These are phyloP conservation scores for Oreochromis spilurus DNA, from an alignment of 2,113 vertebrate genomes.

Conservation along the genomic window DNA sequence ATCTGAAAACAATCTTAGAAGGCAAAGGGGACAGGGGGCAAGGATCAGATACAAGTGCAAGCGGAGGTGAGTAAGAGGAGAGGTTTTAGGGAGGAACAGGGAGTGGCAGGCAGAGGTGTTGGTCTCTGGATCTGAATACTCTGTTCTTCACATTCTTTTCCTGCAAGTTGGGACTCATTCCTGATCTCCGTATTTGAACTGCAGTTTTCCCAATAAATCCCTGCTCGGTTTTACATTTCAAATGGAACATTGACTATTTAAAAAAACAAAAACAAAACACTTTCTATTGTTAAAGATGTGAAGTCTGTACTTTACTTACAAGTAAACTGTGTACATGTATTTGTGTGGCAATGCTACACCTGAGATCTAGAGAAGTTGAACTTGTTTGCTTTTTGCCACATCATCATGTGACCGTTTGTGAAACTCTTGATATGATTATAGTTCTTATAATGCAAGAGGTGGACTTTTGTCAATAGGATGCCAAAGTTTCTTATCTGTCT, in stretches of 20 bases:
- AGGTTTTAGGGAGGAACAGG: conserved; percentile 43
- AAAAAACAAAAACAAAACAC: not conserved
- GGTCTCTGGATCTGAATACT: conserved; percentile 4
- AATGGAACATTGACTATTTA: not conserved
- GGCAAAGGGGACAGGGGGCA: not conserved
- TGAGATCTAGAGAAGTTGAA: not conserved
- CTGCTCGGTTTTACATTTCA: not conserved
- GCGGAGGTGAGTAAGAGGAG: not conserved
- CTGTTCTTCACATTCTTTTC: conserved; percentile 30
- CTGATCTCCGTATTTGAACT: not conserved
- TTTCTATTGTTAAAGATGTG: not conserved
- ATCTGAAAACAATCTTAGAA: not conserved
- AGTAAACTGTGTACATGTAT: not conserved
- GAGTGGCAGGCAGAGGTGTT: conserved; percentile 45
- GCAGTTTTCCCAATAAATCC: not conserved
- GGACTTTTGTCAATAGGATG: not conserved
- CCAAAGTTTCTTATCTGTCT: not conserved
- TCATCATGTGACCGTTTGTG: not conserved
- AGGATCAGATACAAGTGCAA: not conserved
- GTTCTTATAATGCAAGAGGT: not conserved
- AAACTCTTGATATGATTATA: not conserved
- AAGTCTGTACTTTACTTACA: not conserved
- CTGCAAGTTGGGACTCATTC: conserved; percentile 52
- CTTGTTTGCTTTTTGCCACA: not conserved
- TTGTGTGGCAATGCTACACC: not conserved